Evolutionary conservation across 2,888 invertebrate genomes (phyloP).

Genomic region (Ariolimax columbianus): DNA sequence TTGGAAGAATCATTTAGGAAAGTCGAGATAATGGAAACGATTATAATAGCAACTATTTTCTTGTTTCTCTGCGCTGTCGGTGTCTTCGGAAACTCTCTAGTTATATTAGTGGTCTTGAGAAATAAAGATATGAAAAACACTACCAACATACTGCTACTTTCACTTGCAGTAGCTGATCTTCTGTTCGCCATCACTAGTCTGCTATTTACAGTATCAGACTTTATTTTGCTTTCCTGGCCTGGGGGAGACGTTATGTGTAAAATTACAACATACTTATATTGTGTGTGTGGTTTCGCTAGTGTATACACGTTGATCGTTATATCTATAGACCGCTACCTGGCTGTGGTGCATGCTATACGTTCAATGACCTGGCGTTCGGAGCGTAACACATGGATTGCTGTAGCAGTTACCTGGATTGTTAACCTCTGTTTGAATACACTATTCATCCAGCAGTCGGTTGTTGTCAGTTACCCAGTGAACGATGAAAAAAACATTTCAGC

Average conservation of each 20-base stretch:
- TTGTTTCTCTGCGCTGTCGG: slow-evolving; percentile 91
- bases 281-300: slow-evolving; percentile 94
- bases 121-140: slow-evolving; percentile 95
- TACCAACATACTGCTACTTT: slow-evolving; percentile 93
- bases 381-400: slow-evolving; percentile 88
- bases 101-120: slow-evolving; percentile 91
- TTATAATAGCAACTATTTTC: slow-evolving; percentile 84
- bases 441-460: slow-evolving; percentile 69
- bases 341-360: slow-evolving; percentile 93
- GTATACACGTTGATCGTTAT: slow-evolving; percentile 95
- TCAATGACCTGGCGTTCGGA: slow-evolving; percentile 91
- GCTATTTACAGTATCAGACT: slow-evolving; percentile 95
- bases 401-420: slow-evolving; percentile 88
- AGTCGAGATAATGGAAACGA: slow-evolving; percentile 61
- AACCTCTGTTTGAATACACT: slow-evolving; percentile 81
- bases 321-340: slow-evolving; percentile 93
- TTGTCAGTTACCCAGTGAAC: slow-evolving; percentile 77
- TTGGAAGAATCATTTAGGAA: neutral
- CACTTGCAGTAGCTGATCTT: slow-evolving; percentile 92
- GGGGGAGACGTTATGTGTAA: slow-evolving; percentile 94
- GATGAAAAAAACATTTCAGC: slow-evolving; percentile 65
- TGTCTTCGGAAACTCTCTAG: slow-evolving; percentile 91
- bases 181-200: slow-evolving; percentile 95
- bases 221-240: slow-evolving; percentile 91
- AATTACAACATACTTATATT: slow-evolving; percentile 92